These are phyloP conservation scores for Ellobium chinense DNA, from an alignment of 2,888 invertebrate genomes.

Conservation along the genomic window DNA sequence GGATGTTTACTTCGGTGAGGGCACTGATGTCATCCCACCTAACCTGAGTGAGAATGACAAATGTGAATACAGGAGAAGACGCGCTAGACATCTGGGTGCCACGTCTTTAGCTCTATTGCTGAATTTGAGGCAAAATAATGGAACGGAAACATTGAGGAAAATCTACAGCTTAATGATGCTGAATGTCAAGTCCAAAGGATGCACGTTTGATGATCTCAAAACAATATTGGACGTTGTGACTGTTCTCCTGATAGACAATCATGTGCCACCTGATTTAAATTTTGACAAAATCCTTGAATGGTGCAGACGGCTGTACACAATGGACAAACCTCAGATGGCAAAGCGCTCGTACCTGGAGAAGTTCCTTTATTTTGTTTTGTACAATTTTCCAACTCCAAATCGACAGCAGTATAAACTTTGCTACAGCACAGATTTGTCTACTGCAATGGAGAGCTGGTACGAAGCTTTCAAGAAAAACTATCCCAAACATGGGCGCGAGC, in stretches of 20 bases:
- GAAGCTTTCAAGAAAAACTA: conserved; percentile 57
- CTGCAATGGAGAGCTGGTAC: conserved; percentile 55
- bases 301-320: conserved; percentile 8
- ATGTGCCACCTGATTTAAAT: not conserved
- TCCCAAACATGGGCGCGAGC: conserved; percentile 55
- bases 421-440: conserved; percentile 44
- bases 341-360: conserved; percentile 50
- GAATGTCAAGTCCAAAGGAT: not conserved
- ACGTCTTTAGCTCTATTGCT: conserved; percentile 47
- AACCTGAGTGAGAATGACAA: conserved; percentile 45
- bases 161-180: not conserved
- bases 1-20: conserved; percentile 62
- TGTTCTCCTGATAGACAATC: conserved; percentile 1
- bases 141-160: not conserved
- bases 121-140: conserved; percentile 38
- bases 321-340: not conserved
- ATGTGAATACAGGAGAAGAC: conserved; percentile 53
- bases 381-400: conserved; percentile 55
- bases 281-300: conserved; percentile 23
- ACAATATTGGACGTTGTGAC: conserved; percentile 18
- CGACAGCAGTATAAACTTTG: conserved; percentile 31
- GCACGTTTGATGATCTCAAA: conserved; percentile 18
- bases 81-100: conserved; percentile 52
- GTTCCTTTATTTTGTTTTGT: conserved; percentile 54
- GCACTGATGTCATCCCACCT: conserved; percentile 34